These are phyloP conservation scores for Epinephelus fuscoguttatus DNA, from an alignment of 2,113 vertebrate genomes.

Conservation along the genomic window DNA sequence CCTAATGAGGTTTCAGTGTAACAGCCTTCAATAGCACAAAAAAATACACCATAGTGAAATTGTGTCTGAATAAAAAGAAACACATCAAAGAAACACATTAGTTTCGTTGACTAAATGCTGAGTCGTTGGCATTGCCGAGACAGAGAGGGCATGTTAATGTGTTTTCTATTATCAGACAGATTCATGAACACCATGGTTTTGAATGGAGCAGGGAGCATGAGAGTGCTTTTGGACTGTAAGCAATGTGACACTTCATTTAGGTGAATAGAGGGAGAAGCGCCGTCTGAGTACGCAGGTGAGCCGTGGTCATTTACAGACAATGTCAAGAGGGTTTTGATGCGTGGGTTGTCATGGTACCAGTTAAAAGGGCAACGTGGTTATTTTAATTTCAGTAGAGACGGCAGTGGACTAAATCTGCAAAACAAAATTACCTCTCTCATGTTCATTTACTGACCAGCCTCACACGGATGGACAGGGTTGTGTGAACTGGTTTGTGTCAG, in stretches of 20 bases:
- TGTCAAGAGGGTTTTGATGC: slow-evolving; percentile 78
- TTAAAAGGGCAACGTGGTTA: slow-evolving; percentile 56
- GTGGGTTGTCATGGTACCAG: slow-evolving; percentile 79
- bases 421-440: slow-evolving; percentile 38
- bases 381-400: slow-evolving; percentile 61
- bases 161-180: slow-evolving; percentile 60
- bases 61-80: slow-evolving; percentile 22
- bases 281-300: slow-evolving; percentile 61
- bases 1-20: background rate
- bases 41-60: slow-evolving; percentile 4
- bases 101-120: slow-evolving; percentile 41
- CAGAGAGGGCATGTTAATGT: slow-evolving; percentile 62
- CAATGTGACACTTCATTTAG: slow-evolving; percentile 68
- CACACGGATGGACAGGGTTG: background rate
- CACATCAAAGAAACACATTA: slow-evolving; percentile 52
- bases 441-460: slow-evolving; percentile 6
- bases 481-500: background rate
- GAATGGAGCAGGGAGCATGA: slow-evolving; percentile 39
- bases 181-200: slow-evolving; percentile 48
- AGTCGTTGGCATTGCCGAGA: slow-evolving; percentile 23
- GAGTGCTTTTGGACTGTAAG: slow-evolving; percentile 58
- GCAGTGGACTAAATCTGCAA: slow-evolving; percentile 44
- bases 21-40: background rate
- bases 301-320: slow-evolving; percentile 68
- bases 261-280: slow-evolving; percentile 61